Evolutionary conservation across 2,113 vertebrate species (phyloP), one percentile per base, ranked within the genome.

Genomic region (Scopus umbretta): DNA sequence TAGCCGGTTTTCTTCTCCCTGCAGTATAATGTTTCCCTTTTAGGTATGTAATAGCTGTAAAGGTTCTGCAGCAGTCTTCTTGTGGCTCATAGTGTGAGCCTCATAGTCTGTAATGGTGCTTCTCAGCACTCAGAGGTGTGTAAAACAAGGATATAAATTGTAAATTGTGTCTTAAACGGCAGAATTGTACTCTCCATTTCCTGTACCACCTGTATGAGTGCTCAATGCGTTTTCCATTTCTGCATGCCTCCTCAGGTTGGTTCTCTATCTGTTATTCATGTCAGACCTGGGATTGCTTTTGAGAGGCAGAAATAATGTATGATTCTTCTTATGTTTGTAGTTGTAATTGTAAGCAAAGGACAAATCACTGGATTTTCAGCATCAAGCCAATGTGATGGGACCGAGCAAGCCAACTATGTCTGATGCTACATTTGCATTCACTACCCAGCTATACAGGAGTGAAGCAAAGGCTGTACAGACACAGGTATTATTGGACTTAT

Each of bases 401-500:
- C 96, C 89, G 6, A 89, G 95, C 53, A 78, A 81, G 38, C 65
- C 93, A 38, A 16, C 67, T 7, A 23, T 94, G 19, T 9, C 82
- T 18, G 83, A 66, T 55, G 71, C 72, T 80, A 59, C 59, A 1
- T 76, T 89, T 27, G 55, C 71, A 21, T 84, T 97, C 38, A 2
- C n/a, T n/a, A 17, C 75, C 26, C 97, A 85, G 20, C 82, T 42
- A 1, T 43, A 58, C 72, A 74, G 55, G 34, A 87, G 18, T 1
- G 65, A 94, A 62, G 49, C 56, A 59, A 72, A 56, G 30, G n/a
- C 68, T 52, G 70, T 81, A 8, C 96, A 88, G 25, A 86, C 93
- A 6, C 98, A 98, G 98, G 98, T 98, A 97, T 45, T 55, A 15
- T 30, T 38, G 66, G 55, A 61, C 10, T 22, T 76, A n/a, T 74